These are phyloP conservation scores for Paracyclopina nana DNA, from an alignment of 1,140 invertebrate genomes.

Conservation along the genomic window DNA sequence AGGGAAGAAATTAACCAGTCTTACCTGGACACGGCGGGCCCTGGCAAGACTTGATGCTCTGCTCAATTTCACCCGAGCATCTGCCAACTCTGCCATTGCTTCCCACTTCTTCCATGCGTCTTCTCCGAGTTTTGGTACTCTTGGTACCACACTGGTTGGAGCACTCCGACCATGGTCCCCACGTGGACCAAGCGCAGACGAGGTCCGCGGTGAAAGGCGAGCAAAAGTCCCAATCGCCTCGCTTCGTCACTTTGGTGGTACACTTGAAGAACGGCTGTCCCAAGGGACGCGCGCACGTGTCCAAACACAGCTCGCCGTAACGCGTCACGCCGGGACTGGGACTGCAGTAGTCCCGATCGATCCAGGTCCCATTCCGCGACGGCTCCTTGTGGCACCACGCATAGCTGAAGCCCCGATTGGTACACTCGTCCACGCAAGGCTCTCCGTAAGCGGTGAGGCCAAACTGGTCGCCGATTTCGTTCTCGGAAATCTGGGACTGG, in stretches of 20 bases:
- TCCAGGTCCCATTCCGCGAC: conserved; percentile 1
- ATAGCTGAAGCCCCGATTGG: neutral
- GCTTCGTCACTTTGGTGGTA: neutral
- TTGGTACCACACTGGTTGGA: neutral
- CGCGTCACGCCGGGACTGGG: neutral
- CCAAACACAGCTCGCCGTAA: neutral
- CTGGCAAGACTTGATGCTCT: neutral
- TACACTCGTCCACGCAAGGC: neutral
- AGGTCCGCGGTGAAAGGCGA: neutral
- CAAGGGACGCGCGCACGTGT: neutral
- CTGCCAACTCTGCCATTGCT: neutral
- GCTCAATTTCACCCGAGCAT: neutral
- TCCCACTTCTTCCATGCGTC: neutral
- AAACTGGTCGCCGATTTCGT: no score
- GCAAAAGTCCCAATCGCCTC: neutral
- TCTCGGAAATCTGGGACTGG: no score
- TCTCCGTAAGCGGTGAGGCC: neutral
- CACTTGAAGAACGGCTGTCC: neutral
- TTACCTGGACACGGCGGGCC: no score
- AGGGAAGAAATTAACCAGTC: no score
- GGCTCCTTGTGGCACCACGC: conserved; percentile 1
- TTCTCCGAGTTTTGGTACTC: neutral
- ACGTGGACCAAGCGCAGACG: neutral
- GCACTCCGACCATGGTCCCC: neutral
- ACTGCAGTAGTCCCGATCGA: conserved; percentile 3